Evolutionary conservation across 2,113 vertebrate species (phyloP), one percentile per base, ranked within the genome.

Genomic region (Heliornis fulica): DNA sequence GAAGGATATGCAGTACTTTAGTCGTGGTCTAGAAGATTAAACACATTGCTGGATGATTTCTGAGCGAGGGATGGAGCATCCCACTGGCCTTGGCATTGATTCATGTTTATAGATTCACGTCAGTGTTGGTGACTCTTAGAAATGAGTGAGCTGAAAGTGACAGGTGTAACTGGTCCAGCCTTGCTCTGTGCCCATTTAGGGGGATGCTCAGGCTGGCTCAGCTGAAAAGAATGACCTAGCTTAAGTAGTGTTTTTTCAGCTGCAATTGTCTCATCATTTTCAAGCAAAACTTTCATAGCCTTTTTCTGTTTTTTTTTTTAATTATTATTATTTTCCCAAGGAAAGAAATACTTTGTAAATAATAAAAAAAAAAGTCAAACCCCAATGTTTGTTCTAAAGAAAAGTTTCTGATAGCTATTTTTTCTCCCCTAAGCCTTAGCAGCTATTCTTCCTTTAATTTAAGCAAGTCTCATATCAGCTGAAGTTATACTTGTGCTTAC

Each of bases 401-500:
- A 79, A 80, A 79, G 18, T 28, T 84, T 79, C 9, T 71, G 1
- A n/a, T 11, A 7, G 66, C 85, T 69, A 31, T 16, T 32, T 29
- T 32, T 18, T 17, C 29, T 29, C 25, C 15, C 5, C 25, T 14
- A 83, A 83, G 50, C 64, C 41, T 83, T 70, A 71, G 54, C 83
- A 88, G 50, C 26, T 77, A 40, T 81, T 68, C 31, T 59, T 81
- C 65, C 51, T 92, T 94, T 84, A 66, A 81, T 92, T 87, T 94
- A 86, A 92, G 53, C 43, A 89, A 60, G 65, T n/a, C 28, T 94
- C 94, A 2, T 93, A 92, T 94, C 92, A 75, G 68, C 34, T 86
- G 64, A 74, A 31, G 29, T 90, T 80, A 32, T 57, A 78, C 88
- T 81, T 96, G 93, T 94, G 79, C 93, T 93, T 93, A 92, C 94